A percentile compares a stretch with the other conserved stretches of the same genome.
Conservation (phyloP, 2,113 vertebrate species). For the Heterocephalus glaber region DNA sequence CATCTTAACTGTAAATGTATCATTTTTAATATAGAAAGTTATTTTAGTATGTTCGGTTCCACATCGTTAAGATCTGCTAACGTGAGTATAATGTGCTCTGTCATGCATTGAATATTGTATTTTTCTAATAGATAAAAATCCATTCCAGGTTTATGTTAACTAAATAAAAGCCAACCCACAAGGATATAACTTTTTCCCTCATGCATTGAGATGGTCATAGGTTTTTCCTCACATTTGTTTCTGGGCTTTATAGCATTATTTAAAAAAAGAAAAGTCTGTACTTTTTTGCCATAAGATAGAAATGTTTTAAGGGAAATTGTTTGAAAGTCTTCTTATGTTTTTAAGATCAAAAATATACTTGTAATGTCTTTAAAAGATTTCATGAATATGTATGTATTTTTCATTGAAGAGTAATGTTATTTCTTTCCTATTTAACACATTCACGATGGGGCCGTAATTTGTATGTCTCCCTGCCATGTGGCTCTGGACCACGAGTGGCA, state of each 20-base stretch:
- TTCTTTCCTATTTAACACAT: not conserved
- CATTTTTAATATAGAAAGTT: constrained; percentile 77
- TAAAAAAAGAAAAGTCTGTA: not conserved
- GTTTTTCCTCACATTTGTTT: constrained; percentile 64
- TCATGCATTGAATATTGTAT: constrained; percentile 76
- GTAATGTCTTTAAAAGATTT: constrained; percentile 32
- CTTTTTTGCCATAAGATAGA: not conserved
- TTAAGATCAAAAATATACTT: constrained; percentile 50
- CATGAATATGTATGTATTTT: not conserved
- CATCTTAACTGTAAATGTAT: constrained; percentile 73
- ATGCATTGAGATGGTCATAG: constrained; percentile 57
- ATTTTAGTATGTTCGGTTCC: constrained; percentile 76
- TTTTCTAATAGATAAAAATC: constrained; percentile 81
- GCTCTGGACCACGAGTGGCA: not conserved
- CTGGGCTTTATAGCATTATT: constrained; percentile 51
- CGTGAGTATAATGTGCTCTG: constrained; percentile 73
- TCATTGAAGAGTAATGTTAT: constrained; percentile 32
- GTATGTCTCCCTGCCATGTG: not conserved
- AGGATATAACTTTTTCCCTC: constrained; percentile 58
- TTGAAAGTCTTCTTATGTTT: constrained; percentile 6
- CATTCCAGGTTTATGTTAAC: constrained; percentile 77
- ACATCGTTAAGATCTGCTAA: constrained; percentile 69
- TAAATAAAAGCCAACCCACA: constrained; percentile 76
- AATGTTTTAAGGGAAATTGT: constrained; percentile 11
- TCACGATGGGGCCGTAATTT: not conserved